Evolutionary conservation across 2,888 invertebrate species (phyloP), one percentile per base, ranked within the genome.

Genomic region (Pemphredon lugubris): DNA sequence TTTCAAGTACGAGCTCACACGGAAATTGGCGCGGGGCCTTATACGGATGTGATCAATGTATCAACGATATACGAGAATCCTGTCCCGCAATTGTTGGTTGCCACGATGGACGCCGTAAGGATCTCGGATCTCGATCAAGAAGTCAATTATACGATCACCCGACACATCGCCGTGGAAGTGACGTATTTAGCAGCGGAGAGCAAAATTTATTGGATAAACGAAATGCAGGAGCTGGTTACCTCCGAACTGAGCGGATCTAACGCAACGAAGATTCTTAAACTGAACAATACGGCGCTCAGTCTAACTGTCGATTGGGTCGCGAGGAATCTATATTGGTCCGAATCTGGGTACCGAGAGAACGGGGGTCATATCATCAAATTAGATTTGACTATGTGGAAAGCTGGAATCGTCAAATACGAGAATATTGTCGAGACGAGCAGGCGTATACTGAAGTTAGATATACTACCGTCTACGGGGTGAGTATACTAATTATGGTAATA

Each of bases 271-370:
- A 90, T 94, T 32, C 88, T 92, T 0, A 90, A 92, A 9, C 87
- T 94, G 63, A 91, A 92, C 30, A 92, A 92, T n/a, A 92, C 92
- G 26, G 93, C 92, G 0, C 88, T 92, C 7, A 94, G 95, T 67
- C 90, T 98, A 21, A 93, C 95, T 1, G 92, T 96, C 0, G 97
- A 98, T 90, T 98, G 98, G 98, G 93, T 98, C 42, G 93, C 95
- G 50, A 92, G 97, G 50, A 93, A 94, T 45, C 90, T 98, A 4
- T 98, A 96, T 87, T 97, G 96, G 94, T 92, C 94, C 0, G 96
- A 96, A 88, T 85, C 92, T 16, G 92, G 92, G 76, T 90, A 91
- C 23, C 87, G 82, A 7, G 87, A 83, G 64, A 84, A 81, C 39
- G 81, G 79, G 60, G 92, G 92, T 64, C 92, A 92, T 0, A 91